These are phyloP conservation scores for Oligia strigilis DNA, from an alignment of 2,888 invertebrate species.

Conservation along the genomic window DNA sequence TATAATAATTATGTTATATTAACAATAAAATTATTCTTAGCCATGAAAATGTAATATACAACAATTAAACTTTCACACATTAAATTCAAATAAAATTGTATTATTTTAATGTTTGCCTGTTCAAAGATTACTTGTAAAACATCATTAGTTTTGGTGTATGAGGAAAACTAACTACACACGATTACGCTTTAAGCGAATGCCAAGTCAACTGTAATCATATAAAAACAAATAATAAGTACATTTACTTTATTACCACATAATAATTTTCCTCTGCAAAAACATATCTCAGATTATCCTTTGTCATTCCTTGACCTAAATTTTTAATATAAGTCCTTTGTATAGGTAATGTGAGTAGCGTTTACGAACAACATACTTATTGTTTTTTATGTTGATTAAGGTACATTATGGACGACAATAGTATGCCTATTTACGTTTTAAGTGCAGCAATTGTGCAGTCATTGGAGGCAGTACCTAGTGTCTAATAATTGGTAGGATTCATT, in stretches of 20 bases:
- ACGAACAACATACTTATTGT: slow-evolving; percentile 47
- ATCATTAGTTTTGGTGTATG: background rate
- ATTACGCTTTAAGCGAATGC: background rate
- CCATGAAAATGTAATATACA: background rate
- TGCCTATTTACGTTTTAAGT: slow-evolving; percentile 56
- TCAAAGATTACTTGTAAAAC: background rate
- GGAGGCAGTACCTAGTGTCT: slow-evolving; percentile 13
- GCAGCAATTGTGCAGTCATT: slow-evolving; percentile 53
- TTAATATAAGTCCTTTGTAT: slow-evolving; percentile 42
- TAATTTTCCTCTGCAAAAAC: slow-evolving; percentile 24
- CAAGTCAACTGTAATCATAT: background rate
- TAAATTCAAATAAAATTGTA: slow-evolving; percentile 1
- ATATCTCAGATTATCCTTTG: slow-evolving; percentile 45
- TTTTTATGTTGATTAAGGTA: slow-evolving; percentile 58
- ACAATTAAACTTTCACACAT: too few relatives aligned
- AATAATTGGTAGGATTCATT: slow-evolving; percentile 44
- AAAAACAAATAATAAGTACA: slow-evolving; percentile 39
- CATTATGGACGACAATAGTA: slow-evolving; percentile 50
- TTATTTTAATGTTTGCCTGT: background rate
- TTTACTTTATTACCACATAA: slow-evolving; percentile 33
- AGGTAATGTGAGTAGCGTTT: slow-evolving; percentile 37
- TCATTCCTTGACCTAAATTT: slow-evolving; percentile 56
- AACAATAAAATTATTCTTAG: background rate
- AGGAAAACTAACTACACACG: background rate
- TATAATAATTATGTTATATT: background rate